phyloP scores from a whole-genome alignment of 2,113 vertebrate species.

The Phyllopteryx taeniolatus region DNA sequence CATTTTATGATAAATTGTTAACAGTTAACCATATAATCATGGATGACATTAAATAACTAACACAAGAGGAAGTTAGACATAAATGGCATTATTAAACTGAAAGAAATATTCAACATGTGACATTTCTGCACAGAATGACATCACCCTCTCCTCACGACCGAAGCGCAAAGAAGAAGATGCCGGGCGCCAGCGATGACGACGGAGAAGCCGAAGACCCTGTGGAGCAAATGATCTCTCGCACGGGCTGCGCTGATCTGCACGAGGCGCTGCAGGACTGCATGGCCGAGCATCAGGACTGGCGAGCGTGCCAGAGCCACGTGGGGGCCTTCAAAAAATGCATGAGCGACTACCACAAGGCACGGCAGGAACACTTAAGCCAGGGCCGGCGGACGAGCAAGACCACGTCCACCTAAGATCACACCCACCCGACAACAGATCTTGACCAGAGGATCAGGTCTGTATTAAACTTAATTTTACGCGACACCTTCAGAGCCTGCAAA shows the following conservation, averaged over 20 bases:
- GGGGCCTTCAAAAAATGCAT: conserved; percentile 86
- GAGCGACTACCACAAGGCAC: conserved; percentile 71
- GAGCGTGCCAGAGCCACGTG: conserved; percentile 81
- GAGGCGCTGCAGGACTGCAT: conserved; percentile 89
- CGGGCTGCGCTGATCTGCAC: conserved; percentile 82
- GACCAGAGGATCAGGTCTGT: background rate
- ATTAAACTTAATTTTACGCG: too few relatives aligned
- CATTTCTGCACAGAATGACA: conserved; percentile 65
- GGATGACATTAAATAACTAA: background rate
- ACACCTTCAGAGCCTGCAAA: background rate
- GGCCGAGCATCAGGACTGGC: conserved; percentile 88
- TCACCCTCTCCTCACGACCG: conserved; percentile 75
- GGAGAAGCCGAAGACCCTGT: conserved; percentile 82
- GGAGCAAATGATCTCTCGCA: conserved; percentile 81
- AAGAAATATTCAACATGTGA: background rate
- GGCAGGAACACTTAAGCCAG: conserved; percentile 54
- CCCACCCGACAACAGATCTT: background rate
- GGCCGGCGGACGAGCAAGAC: conserved; percentile 23
- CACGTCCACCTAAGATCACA: conserved; percentile 25
- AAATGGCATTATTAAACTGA: background rate
- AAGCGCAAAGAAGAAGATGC: conserved; percentile 37
- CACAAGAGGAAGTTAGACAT: too few relatives aligned
- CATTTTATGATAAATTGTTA: background rate
- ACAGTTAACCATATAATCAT: background rate
- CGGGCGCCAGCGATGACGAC: conserved; percentile 59